Conservation (phyloP, 2,797 vertebrate genomes). For the Pseudomugil tenellus region DNA sequence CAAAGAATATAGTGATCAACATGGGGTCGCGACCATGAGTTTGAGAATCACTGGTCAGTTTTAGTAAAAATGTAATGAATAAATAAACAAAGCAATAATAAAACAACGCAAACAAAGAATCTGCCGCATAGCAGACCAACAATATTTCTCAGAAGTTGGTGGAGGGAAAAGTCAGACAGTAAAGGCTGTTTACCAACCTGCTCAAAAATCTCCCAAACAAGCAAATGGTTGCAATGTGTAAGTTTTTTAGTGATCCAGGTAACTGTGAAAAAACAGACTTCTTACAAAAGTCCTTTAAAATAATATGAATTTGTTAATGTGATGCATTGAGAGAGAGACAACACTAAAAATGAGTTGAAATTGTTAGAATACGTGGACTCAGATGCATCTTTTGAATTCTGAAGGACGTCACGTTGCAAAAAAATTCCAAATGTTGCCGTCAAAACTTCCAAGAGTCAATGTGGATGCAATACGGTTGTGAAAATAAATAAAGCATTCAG, state of each 20-base stretch:
- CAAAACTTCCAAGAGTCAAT: not conserved
- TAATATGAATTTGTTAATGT: not conserved
- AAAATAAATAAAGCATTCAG: not conserved
- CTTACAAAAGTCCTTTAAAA: not conserved
- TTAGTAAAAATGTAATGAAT: no score
- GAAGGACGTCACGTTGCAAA: not conserved
- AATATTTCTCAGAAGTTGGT: not conserved
- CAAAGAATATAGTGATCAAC: no score
- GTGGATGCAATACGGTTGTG: not conserved
- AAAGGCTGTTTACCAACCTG: not conserved
- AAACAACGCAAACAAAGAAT: not conserved
- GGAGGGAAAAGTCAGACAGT: not conserved
- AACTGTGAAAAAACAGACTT: no score
- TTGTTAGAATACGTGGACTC: not conserved
- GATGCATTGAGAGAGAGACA: not conserved
- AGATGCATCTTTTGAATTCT: not conserved
- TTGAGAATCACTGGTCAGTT: no score
- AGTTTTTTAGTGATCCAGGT: no score
- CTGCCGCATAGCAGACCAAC: not conserved
- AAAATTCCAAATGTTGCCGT: not conserved
- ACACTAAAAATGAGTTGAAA: not conserved
- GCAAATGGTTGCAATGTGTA: no score
- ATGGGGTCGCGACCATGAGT: no score
- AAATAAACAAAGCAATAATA: no score
- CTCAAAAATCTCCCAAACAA: no score